Evolutionary conservation across 2,113 vertebrate species (phyloP).

Genomic region (Lampris megalopsis): DNA sequence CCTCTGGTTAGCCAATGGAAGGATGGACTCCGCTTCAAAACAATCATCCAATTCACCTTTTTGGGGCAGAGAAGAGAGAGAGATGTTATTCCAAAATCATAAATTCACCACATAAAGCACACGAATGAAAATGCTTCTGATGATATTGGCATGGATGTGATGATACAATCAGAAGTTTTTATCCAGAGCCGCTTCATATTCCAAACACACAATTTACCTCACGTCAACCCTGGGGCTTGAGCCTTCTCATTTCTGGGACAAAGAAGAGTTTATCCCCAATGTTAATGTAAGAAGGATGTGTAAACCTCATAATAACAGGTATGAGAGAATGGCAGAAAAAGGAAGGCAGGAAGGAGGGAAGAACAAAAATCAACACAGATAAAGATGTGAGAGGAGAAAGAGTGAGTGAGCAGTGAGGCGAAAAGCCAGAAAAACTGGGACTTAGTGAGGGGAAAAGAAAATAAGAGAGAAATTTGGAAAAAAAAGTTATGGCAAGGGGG

Average conservation of each 20-base stretch:
- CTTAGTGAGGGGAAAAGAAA: slow-evolving; percentile 71
- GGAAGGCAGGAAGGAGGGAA: slow-evolving; percentile 35
- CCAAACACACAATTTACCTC: slow-evolving; percentile 55
- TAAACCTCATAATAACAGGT: slow-evolving; percentile 56
- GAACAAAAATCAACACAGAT: slow-evolving; percentile 48
- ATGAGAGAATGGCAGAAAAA: slow-evolving; percentile 46
- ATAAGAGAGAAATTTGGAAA: slow-evolving; percentile 78
- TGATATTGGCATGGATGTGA: slow-evolving; percentile 12
- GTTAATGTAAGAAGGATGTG: slow-evolving; percentile 48
- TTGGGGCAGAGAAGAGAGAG: slow-evolving; percentile 54
- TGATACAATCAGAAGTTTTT: slow-evolving; percentile 35
- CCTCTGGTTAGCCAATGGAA: slow-evolving; percentile 28
- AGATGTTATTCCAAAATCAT: slow-evolving; percentile 20
- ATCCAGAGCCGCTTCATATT: slow-evolving; percentile 13
- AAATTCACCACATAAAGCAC: slow-evolving; percentile 34
- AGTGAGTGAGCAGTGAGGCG: slow-evolving; percentile 49
- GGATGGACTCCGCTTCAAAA: slow-evolving; percentile 36
- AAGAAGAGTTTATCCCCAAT: slow-evolving; percentile 30
- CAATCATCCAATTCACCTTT: slow-evolving; percentile 43
- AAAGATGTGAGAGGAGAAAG: slow-evolving; percentile 56
- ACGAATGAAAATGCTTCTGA: slow-evolving; percentile 21
- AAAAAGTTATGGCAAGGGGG: slow-evolving; percentile 72
- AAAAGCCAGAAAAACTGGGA: slow-evolving; percentile 69
- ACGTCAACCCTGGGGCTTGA: slow-evolving; percentile 48
- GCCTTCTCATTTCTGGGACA: slow-evolving; percentile 21